Percentiles rank a stretch among this genome's conserved stretches.
These are phyloP conservation scores for Acronicta psi DNA, from an alignment of 2,888 invertebrate genomes.

Conservation along the genomic window DNA sequence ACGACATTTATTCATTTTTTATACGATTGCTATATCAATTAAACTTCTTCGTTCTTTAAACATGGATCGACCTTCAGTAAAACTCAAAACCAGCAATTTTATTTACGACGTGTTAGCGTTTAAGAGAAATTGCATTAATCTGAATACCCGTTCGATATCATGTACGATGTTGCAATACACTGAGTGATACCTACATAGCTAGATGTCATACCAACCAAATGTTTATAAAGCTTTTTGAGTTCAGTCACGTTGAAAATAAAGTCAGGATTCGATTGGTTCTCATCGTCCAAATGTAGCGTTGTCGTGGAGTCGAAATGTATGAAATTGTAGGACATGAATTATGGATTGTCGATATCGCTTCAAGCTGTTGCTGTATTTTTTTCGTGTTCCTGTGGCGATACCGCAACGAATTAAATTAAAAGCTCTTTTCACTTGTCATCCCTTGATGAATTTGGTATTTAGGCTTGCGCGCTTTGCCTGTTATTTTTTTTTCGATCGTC, in stretches of 20 bases:
- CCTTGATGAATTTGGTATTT: slow-evolving; percentile 87
- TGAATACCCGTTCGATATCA: slow-evolving; percentile 88
- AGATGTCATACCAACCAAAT: slow-evolving; percentile 65
- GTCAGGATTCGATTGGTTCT: slow-evolving; percentile 69
- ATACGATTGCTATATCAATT: slow-evolving; percentile 76
- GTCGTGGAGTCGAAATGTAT: slow-evolving; percentile 76
- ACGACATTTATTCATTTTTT: slow-evolving; percentile 60
- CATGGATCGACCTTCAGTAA: slow-evolving; percentile 71
- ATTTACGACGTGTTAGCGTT: slow-evolving; percentile 89
- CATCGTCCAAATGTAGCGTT: slow-evolving; percentile 65
- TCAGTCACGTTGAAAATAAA: slow-evolving; percentile 64
- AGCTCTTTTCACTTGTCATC: slow-evolving; percentile 89
- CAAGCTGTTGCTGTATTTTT: slow-evolving; percentile 89
- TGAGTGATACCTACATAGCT: slow-evolving; percentile 65
- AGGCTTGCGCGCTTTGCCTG: slow-evolving; percentile 68
- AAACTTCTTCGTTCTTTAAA: slow-evolving; percentile 80
- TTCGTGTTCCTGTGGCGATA: slow-evolving; percentile 84
- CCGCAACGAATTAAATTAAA: slow-evolving; percentile 89
- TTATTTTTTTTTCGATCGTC: slow-evolving; percentile 64
- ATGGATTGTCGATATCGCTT: slow-evolving; percentile 89
- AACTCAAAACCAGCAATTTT: slow-evolving; percentile 84
- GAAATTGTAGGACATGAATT: slow-evolving; percentile 89
- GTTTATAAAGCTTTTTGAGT: slow-evolving; percentile 55
- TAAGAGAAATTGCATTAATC: slow-evolving; percentile 89
- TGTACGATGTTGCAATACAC: slow-evolving; percentile 87